Percentiles rank a stretch among this genome's conserved stretches.
phyloP scores from a whole-genome alignment of 1,140 invertebrate genomes.

The Zaprionus kolodkinae region DNA sequence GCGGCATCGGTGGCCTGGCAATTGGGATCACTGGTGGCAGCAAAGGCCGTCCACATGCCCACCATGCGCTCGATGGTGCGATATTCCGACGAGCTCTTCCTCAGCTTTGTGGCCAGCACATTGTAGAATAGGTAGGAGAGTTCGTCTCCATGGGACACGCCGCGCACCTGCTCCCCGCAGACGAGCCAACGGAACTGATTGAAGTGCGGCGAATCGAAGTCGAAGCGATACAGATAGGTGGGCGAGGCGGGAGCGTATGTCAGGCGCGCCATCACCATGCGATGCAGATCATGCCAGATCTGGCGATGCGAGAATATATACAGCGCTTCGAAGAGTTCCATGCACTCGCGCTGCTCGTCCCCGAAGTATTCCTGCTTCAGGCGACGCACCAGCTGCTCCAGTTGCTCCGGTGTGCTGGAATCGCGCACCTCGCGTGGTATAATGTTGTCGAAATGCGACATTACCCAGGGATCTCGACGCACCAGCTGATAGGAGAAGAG shows the following conservation, averaged over 20 bases:
- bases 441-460: conserved; percentile 58
- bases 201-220: conserved; percentile 75
- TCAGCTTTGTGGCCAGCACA: conserved; percentile 46
- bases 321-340: conserved; percentile 57
- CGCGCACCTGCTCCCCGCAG: conserved; percentile 57
- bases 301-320: conserved; percentile 77
- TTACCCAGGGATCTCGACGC: conserved; percentile 42
- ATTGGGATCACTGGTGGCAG: conserved; percentile 76
- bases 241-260: conserved; percentile 59
- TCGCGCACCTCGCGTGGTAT: conserved; percentile 62
- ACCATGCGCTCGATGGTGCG: conserved; percentile 78
- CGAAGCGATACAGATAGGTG: conserved; percentile 84
- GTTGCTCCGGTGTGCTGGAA: conserved; percentile 34
- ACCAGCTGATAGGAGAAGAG: conserved; percentile 62
- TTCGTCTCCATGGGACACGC: conserved; percentile 87
- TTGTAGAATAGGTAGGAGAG: conserved; percentile 87
- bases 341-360: conserved; percentile 48
- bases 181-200: conserved; percentile 77
- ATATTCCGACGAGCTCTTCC: conserved; percentile 60
- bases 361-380: conserved; percentile 66
- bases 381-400: conserved; percentile 45
- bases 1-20: conserved; percentile 41
- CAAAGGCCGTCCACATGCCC: conserved; percentile 84
- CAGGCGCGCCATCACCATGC: conserved; percentile 64
- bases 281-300: conserved; percentile 83